Evolutionary conservation across 2,113 vertebrate genomes (phyloP).

Genomic region (Microtus pennsylvanicus): DNA sequence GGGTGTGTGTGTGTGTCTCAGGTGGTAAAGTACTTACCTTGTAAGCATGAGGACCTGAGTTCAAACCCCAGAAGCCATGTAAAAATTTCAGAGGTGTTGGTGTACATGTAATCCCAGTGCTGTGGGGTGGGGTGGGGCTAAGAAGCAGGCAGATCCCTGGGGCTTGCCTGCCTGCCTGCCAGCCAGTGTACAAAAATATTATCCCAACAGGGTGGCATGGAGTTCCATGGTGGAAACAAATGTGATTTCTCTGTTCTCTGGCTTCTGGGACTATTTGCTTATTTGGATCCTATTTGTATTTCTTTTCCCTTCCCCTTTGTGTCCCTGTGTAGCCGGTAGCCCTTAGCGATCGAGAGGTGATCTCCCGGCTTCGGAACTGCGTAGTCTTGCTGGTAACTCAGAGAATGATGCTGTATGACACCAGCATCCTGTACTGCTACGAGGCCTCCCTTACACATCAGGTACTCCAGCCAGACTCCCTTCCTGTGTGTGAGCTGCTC

Average conservation of each 20-base stretch:
- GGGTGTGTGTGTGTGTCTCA: too few relatives aligned
- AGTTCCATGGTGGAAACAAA: too few relatives aligned
- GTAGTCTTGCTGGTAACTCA: conserved; percentile 92
- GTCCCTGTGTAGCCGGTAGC: conserved; percentile 88
- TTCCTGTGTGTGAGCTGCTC: background rate
- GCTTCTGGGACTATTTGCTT: background rate
- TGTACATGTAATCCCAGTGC: background rate
- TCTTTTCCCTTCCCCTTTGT: background rate
- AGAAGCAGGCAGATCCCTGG: too few relatives aligned
- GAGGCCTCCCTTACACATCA: conserved; percentile 94
- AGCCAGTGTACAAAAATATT: background rate
- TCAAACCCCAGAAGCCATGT: background rate
- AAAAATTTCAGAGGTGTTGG: background rate
- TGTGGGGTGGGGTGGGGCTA: background rate
- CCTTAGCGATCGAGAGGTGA: conserved; percentile 95
- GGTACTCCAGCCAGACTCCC: conserved; percentile 84
- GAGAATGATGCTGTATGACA: conserved; percentile 95
- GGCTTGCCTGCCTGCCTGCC: background rate
- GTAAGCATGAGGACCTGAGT: too few relatives aligned
- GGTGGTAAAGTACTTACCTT: background rate
- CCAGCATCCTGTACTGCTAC: conserved; percentile 97
- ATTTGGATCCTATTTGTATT: background rate
- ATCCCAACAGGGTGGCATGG: background rate
- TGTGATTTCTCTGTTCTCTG: background rate
- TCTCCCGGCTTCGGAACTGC: conserved; percentile 97